Base-by-base conservation (phyloP, 53 echinoderm and acorn worm genomes). In the Glandiceps talaboti region DNA sequence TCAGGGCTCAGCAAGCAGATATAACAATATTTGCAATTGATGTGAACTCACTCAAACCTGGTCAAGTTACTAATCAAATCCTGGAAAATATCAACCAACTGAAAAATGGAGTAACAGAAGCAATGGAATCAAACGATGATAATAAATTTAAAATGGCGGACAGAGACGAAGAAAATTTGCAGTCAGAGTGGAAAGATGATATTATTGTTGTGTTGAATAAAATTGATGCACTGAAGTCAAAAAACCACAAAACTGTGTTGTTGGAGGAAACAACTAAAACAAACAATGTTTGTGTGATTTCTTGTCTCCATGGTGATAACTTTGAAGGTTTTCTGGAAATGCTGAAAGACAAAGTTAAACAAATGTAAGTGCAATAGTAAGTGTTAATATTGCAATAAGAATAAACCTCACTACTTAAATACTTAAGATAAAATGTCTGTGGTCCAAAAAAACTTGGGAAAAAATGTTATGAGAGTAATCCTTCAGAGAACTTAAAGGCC, bases 321-420 rank as follows among this genome's bases (percentile, higher is more conserved):
- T 25, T 94, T 78, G 89, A 94, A 26, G 27, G 28, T 28, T 89
- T 94, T 77, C 80, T 94, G 75, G 80, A 83, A 29, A 73, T 81
- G 10, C 82, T 94, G 76, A 79, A 28, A 79, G 81, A 85, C 28
- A 87, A 85, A 32, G 89, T 91, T 25, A 73, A 87, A 76, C 31
- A 83, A 20, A 83, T 94, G 94, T 94, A 89, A 94, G 94, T 88
- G 1, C n/a, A n/a, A n/a, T n/a, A n/a, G n/a, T n/a, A n/a, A n/a
- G n/a, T n/a, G n/a, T n/a, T n/a, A n/a, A n/a, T n/a, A n/a, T n/a
- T n/a, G n/a, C n/a, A n/a, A n/a, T n/a, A n/a, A n/a, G n/a, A n/a
- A n/a, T n/a, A n/a, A n/a, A n/a, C n/a, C n/a, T n/a, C n/a, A n/a
- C n/a, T n/a, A n/a, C n/a, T n/a, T n/a, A n/a, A n/a, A n/a, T n/a